phyloP scores from a whole-genome alignment of 2,797 vertebrate genomes.

The Phoeniculus purpureus region DNA sequence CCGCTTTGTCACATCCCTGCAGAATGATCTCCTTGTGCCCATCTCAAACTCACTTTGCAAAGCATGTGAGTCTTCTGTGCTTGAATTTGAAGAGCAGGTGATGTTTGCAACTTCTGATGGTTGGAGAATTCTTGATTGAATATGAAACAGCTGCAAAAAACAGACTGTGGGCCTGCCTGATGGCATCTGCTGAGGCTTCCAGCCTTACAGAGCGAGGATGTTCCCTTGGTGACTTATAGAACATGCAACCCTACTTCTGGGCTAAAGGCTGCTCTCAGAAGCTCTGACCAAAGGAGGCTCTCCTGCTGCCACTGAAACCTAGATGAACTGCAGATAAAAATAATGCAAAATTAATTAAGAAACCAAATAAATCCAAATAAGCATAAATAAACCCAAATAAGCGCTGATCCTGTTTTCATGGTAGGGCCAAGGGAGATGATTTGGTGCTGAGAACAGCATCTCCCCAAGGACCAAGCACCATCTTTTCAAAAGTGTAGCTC shows the following conservation, averaged over 20 bases:
- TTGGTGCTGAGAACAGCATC: not conserved
- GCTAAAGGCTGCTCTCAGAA: not conserved
- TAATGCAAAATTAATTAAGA: conserved; percentile 16
- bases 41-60: not conserved
- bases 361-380: not conserved
- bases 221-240: not conserved
- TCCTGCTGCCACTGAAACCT: not conserved
- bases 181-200: not conserved
- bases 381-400: not conserved
- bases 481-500: conserved; percentile 1
- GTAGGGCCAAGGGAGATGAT: not conserved
- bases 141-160: not conserved
- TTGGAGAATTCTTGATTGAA: not conserved
- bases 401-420: not conserved
- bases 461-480: not conserved
- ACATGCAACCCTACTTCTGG: not conserved
- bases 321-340: not conserved
- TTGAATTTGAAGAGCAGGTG: not conserved
- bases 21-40: not conserved
- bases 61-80: not conserved
- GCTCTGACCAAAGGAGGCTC: not conserved
- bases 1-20: not conserved
- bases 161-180: not conserved
- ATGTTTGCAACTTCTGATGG: not conserved
- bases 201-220: not conserved